These are phyloP conservation scores for Zaprionus lineosus DNA, from an alignment of 2,888 invertebrate species.

Conservation along the genomic window DNA sequence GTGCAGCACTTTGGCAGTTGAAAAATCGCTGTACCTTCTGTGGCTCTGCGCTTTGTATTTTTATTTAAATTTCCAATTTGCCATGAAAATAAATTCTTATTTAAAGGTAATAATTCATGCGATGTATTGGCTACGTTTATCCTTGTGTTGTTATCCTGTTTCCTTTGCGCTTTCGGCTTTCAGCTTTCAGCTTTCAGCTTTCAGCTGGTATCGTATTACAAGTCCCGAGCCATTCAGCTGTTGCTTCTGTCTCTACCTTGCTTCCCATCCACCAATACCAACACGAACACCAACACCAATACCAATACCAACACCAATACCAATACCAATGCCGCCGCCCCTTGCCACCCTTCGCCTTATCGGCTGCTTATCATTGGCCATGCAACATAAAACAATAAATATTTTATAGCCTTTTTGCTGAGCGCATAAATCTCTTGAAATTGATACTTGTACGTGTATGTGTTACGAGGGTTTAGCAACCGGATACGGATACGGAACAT, in stretches of 20 bases:
- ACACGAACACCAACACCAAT: too few relatives aligned
- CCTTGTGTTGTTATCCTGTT: conserved; percentile 12
- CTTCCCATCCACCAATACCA: too few relatives aligned
- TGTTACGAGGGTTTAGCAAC: conserved; percentile 12
- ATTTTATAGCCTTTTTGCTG: conserved; percentile 69
- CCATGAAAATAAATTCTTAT: conserved; percentile 57
- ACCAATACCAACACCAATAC: too few relatives aligned
- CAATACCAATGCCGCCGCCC: too few relatives aligned
- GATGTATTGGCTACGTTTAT: not conserved
- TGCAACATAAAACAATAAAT: conserved; percentile 71
- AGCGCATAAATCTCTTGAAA: conserved; percentile 70
- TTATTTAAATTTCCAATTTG: conserved; percentile 31
- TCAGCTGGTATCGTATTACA: conserved; percentile 37
- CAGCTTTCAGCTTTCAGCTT: too few relatives aligned
- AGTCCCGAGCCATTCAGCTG: conserved; percentile 24
- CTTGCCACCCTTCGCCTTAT: conserved; percentile 37
- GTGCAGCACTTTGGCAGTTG: not conserved
- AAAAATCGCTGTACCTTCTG: conserved; percentile 5
- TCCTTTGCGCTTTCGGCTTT: conserved; percentile 10
- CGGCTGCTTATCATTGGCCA: conserved; percentile 60
- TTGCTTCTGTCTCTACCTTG: conserved; percentile 21
- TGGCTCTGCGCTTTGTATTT: conserved; percentile 5
- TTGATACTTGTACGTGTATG: conserved; percentile 52
- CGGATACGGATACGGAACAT: not conserved
- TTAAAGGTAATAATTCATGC: conserved; percentile 59